These are phyloP conservation scores for Fopius arisanus DNA, from an alignment of 1,140 invertebrate genomes.

Conservation along the genomic window DNA sequence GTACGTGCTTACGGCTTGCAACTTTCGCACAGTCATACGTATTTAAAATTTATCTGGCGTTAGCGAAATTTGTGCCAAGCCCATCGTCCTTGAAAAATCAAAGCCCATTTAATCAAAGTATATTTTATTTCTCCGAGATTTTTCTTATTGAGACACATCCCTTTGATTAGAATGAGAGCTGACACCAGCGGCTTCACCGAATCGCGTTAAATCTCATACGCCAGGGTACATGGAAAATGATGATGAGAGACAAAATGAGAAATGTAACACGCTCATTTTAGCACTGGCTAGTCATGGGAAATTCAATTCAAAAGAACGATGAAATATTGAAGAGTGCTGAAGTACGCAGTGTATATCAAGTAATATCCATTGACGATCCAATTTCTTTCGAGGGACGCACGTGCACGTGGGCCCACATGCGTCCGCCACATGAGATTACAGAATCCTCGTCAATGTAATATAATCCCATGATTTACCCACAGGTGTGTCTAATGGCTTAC, in stretches of 20 bases:
- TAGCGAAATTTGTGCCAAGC: neutral
- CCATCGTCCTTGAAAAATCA: neutral
- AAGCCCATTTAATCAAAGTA: too few relatives aligned
- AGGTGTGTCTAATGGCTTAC: neutral
- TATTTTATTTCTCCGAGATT: too few relatives aligned
- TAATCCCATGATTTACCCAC: neutral
- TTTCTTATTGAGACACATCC: too few relatives aligned
- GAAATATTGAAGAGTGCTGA: neutral
- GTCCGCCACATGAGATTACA: neutral
- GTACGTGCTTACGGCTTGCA: neutral
- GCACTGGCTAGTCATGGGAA: neutral
- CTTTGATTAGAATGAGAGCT: neutral
- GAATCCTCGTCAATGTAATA: neutral
- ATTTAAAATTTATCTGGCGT: neutral
- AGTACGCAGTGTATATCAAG: neutral
- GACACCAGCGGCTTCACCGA: neutral
- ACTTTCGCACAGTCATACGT: neutral
- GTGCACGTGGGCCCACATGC: neutral
- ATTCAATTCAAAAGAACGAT: neutral
- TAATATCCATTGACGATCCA: neutral
- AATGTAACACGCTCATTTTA: constrained; percentile 1
- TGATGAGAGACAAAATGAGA: neutral
- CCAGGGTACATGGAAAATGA: neutral
- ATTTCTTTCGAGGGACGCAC: neutral
- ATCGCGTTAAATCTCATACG: neutral